These are phyloP conservation scores for Cephus spinipes DNA, from an alignment of 2,888 invertebrate genomes.

Conservation along the genomic window DNA sequence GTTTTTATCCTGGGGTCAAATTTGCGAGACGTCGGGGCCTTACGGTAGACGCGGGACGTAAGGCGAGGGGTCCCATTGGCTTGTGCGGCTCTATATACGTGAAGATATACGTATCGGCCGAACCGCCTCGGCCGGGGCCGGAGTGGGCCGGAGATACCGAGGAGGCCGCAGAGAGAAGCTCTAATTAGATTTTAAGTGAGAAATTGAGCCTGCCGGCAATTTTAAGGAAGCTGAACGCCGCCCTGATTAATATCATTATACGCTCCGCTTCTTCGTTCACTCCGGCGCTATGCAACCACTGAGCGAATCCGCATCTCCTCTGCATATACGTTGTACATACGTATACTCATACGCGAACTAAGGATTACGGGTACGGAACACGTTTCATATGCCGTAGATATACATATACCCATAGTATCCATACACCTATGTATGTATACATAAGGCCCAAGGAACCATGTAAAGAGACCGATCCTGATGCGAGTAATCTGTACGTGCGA, in stretches of 20 bases:
- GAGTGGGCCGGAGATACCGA: constrained; percentile 16
- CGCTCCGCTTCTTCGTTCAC: constrained; percentile 24
- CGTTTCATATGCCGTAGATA: neutral
- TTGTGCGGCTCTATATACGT: constrained; percentile 15
- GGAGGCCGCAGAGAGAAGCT: constrained; percentile 47
- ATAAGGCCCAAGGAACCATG: too few species aligned
- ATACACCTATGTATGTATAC: too few species aligned
- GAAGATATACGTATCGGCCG: constrained; percentile 19
- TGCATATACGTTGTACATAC: neutral
- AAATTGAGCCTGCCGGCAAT: constrained; percentile 66
- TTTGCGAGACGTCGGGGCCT: constrained; percentile 41
- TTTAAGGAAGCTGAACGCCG: constrained; percentile 65
- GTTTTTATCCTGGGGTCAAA: constrained; percentile 57
- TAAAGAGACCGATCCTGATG: too few species aligned
- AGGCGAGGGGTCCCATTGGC: constrained; percentile 24
- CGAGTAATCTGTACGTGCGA: neutral
- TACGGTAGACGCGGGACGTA: too few species aligned
- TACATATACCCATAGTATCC: too few species aligned
- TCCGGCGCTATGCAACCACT: too few species aligned
- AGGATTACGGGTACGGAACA: constrained; percentile 9
- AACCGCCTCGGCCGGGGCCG: constrained; percentile 14
- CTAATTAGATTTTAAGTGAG: constrained; percentile 66
- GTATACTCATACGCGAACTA: constrained; percentile 1
- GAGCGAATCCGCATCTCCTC: too few species aligned
- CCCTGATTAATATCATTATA: constrained; percentile 66